A percentile compares a stretch with the other conserved stretches of the same genome.
Conservation (phyloP, 2,888 invertebrate genomes). For the Caradrina clavipalpis region DNA sequence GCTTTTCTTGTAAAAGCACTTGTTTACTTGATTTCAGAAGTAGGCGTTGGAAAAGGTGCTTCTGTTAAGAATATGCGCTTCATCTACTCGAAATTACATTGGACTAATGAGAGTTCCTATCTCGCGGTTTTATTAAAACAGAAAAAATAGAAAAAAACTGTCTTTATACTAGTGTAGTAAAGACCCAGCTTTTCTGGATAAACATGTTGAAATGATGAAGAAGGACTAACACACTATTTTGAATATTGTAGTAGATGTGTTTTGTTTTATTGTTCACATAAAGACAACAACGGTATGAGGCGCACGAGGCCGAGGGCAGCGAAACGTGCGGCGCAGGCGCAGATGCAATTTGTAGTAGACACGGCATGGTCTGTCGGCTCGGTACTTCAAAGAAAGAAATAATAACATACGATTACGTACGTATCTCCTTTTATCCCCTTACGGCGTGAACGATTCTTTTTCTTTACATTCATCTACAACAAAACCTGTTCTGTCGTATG, state of each 20-base stretch:
- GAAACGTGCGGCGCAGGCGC: slow-evolving; percentile 41
- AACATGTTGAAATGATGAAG: not conserved
- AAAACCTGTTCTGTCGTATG: slow-evolving; percentile 85
- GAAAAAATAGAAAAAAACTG: not conserved
- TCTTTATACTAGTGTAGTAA: not conserved
- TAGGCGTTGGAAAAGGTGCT: slow-evolving; percentile 4
- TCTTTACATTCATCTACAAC: slow-evolving; percentile 75
- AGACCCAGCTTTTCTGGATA: not conserved
- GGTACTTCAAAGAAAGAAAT: slow-evolving; percentile 88
- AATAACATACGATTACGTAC: slow-evolving; percentile 87
- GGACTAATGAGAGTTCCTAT: slow-evolving; percentile 11
- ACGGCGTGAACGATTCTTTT: slow-evolving; percentile 82
- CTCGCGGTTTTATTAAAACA: not conserved
- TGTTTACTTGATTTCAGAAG: slow-evolving; percentile 17
- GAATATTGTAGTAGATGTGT: not conserved
- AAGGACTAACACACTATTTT: slow-evolving; percentile 8
- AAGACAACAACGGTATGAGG: slow-evolving; percentile 17
- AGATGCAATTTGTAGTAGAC: slow-evolving; percentile 65
- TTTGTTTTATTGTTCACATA: not conserved
- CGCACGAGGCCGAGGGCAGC: slow-evolving; percentile 41
- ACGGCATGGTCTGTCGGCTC: slow-evolving; percentile 72
- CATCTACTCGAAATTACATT: slow-evolving; percentile 4
- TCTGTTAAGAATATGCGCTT: not conserved
- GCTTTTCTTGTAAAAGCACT: slow-evolving; percentile 44
- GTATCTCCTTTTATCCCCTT: slow-evolving; percentile 76